These are phyloP conservation scores for Zaprionus kolodkinae DNA, from an alignment of 1,140 invertebrate genomes.

Conservation along the genomic window DNA sequence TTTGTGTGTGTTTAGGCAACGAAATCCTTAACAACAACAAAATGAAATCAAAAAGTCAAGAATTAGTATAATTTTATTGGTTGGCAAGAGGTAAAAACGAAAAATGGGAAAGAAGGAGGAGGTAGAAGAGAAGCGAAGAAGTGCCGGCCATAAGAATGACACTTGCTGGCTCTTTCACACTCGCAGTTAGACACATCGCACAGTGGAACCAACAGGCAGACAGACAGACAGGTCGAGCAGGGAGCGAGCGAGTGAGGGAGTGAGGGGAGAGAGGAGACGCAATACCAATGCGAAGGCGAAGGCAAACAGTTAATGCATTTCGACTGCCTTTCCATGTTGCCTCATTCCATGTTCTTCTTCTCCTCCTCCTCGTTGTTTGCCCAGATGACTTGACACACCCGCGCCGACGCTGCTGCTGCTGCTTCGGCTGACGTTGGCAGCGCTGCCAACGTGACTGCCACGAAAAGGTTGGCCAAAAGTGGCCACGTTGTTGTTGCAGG, in stretches of 20 bases:
- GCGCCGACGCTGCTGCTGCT: conserved; percentile 35
- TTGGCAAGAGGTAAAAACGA: conserved; percentile 69
- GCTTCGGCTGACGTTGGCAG: not conserved
- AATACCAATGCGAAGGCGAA: conserved; percentile 52
- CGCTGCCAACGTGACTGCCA: conserved; percentile 70
- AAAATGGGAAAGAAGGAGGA: conserved; percentile 8
- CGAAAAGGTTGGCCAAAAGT: conserved; percentile 45
- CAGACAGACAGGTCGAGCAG: not conserved
- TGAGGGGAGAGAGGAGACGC: not conserved
- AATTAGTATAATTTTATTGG: conserved; percentile 83
- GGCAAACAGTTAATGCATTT: conserved; percentile 67
- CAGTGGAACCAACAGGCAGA: too few relatives aligned
- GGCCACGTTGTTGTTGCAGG: conserved; percentile 47
- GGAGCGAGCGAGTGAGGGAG: too few relatives aligned
- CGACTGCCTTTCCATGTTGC: conserved; percentile 52
- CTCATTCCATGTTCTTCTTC: conserved; percentile 25
- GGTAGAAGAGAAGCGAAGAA: conserved; percentile 19
- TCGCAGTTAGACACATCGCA: conserved; percentile 30
- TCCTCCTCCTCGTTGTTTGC: conserved; percentile 48
- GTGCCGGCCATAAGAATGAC: conserved; percentile 67
- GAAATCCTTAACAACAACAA: conserved; percentile 75
- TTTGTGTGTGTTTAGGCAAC: conserved; percentile 71
- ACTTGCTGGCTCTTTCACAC: conserved; percentile 62
- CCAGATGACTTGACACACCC: conserved; percentile 76
- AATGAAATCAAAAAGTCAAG: conserved; percentile 81